A percentile compares a stretch with the other conserved stretches of the same genome.
Evolutionary conservation across 2,797 vertebrate genomes (phyloP).

Genomic region (Eulemur mongoz): DNA sequence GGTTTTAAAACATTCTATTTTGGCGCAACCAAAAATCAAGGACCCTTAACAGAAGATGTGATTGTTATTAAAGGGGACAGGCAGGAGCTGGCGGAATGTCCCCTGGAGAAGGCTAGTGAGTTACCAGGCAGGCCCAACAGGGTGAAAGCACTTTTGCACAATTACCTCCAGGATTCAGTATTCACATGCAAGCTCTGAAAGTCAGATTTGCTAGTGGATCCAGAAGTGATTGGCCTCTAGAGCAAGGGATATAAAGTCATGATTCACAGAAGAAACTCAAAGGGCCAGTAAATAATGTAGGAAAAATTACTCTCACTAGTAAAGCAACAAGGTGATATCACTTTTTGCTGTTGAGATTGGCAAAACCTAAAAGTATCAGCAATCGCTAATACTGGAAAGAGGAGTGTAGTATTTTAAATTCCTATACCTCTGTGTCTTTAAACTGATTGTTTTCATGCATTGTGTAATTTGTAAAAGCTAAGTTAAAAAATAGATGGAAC

Average conservation of each 20-base stretch:
- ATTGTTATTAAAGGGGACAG: not conserved
- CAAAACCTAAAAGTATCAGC: not conserved
- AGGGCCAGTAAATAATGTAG: not conserved
- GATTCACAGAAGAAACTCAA: constrained; percentile 22
- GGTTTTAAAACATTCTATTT: not conserved
- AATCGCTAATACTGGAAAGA: not conserved
- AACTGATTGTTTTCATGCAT: not conserved
- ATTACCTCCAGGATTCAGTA: not conserved
- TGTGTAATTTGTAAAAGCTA: not conserved
- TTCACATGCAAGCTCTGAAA: not conserved
- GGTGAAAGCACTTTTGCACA: not conserved
- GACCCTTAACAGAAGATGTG: not conserved
- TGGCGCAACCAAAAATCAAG: not conserved
- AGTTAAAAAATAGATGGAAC: not conserved
- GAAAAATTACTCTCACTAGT: not conserved
- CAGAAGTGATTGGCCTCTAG: not conserved
- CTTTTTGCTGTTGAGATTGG: not conserved
- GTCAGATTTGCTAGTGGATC: not conserved
- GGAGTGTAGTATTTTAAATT: not conserved
- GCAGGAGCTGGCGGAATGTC: not conserved
- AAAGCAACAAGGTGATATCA: not conserved
- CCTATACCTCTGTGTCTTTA: not conserved
- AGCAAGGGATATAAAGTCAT: not conserved
- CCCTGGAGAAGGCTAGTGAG: not conserved
- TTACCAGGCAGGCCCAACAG: not conserved